phyloP scores from a whole-genome alignment of 1,140 invertebrate species.

The Drosophila lini region DNA sequence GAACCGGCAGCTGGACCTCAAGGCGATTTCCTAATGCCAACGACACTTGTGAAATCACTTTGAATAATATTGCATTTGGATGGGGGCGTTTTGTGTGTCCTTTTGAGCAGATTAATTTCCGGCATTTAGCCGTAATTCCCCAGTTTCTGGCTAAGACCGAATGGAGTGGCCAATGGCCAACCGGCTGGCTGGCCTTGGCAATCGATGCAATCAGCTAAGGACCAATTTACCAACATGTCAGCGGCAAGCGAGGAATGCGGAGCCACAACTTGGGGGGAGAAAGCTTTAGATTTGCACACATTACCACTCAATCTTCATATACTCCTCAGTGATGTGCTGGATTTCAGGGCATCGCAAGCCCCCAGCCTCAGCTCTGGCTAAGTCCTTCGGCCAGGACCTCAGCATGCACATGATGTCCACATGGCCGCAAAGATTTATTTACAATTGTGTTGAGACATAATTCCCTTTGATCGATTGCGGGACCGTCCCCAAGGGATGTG shows the following conservation, averaged over 20 bases:
- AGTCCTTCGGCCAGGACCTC: conserved; percentile 46
- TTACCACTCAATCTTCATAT: conserved; percentile 81
- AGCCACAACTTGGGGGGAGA: conserved; percentile 17
- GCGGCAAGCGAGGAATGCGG: conserved; percentile 35
- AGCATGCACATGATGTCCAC: conserved; percentile 75
- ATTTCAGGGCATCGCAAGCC: conserved; percentile 37
- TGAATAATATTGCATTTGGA: conserved; percentile 74
- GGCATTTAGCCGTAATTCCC: conserved; percentile 76
- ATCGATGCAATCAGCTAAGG: conserved; percentile 81
- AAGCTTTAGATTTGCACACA: conserved; percentile 80
- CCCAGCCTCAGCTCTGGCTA: conserved; percentile 9
- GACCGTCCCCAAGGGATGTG: conserved; percentile 20
- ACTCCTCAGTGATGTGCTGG: conserved; percentile 55
- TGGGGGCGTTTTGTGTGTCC: conserved; percentile 23
- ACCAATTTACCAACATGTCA: conserved; percentile 81
- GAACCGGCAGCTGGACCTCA: conserved; percentile 33
- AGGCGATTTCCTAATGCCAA: conserved; percentile 74
- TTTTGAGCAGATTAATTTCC: conserved; percentile 78
- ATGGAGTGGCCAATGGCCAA: conserved; percentile 3
- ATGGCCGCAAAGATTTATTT: conserved; percentile 81
- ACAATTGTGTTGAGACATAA: conserved; percentile 83
- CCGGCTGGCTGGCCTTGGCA: conserved; percentile 14
- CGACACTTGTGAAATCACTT: conserved; percentile 79
- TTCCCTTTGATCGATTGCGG: conserved; percentile 79
- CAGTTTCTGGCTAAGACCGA: conserved; percentile 44